phyloP scores from a whole-genome alignment of 2,797 vertebrate genomes.

The Apodemus agrarius region DNA sequence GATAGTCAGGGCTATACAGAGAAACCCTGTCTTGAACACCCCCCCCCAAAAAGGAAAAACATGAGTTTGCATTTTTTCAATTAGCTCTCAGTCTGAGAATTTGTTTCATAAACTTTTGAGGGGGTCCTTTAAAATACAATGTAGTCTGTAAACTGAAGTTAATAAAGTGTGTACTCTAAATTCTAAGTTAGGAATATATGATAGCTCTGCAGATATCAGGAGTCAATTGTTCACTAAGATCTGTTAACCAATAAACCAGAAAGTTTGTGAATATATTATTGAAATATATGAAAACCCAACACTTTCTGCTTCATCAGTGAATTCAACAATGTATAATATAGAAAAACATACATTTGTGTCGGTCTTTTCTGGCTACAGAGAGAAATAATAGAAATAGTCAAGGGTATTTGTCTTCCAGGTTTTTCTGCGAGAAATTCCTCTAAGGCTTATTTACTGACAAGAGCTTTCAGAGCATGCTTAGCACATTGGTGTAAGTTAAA shows the following conservation, averaged over 20 bases:
- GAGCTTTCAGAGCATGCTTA: conserved; percentile 6
- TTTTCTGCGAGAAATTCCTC: conserved; percentile 33
- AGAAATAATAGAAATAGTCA: conserved; percentile 9
- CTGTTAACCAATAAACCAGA: neutral
- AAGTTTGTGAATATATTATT: conserved; percentile 21
- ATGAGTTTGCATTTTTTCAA: neutral
- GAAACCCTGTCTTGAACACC: too few species aligned
- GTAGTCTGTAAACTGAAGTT: conserved; percentile 1
- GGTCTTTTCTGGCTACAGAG: neutral
- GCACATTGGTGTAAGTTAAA: conserved; percentile 6
- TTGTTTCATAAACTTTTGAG: neutral
- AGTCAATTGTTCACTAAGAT: conserved; percentile 27
- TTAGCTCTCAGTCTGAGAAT: neutral
- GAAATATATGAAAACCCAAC: neutral
- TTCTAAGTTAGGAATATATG: neutral
- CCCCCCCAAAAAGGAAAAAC: neutral
- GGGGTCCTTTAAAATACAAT: conserved; percentile 22
- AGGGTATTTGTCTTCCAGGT: neutral
- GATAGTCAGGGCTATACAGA: too few species aligned
- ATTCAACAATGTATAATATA: conserved; percentile 28
- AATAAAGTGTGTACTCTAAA: conserved; percentile 39
- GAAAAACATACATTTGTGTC: neutral
- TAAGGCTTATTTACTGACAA: conserved; percentile 4
- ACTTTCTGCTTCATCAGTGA: conserved; percentile 11
- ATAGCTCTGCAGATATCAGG: conserved; percentile 19